These are phyloP conservation scores for Paelopatides confundens DNA, from an alignment of 53 echinoderm and acorn worm genomes.

Conservation along the genomic window DNA sequence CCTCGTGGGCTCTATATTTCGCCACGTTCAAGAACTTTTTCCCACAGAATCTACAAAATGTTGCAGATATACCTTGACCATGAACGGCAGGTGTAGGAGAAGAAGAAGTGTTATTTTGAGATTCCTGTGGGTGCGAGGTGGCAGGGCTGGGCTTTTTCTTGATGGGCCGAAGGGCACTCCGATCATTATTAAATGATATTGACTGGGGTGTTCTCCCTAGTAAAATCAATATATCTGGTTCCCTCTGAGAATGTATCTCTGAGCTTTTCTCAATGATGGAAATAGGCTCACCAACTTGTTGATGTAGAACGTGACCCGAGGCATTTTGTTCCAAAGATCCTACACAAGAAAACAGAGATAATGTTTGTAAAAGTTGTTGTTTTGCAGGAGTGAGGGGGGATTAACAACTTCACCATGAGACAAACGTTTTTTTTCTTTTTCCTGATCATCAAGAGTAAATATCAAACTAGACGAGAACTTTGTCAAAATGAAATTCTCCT, in stretches of 20 bases:
- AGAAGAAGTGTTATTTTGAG: background rate
- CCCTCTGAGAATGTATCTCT: background rate
- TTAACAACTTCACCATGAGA: too few species aligned
- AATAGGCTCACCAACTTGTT: background rate
- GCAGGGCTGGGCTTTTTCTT: background rate
- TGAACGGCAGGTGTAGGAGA: too few species aligned
- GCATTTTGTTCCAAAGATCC: background rate
- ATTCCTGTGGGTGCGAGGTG: too few species aligned
- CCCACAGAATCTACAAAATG: slow-evolving; percentile 3
- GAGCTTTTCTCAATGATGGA: background rate
- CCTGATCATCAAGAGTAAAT: too few species aligned
- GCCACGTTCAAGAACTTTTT: background rate
- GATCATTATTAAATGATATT: too few species aligned
- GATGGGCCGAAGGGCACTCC: background rate
- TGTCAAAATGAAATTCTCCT: too few species aligned
- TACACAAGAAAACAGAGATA: slow-evolving; percentile 9
- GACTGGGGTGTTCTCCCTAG: background rate
- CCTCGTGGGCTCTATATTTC: background rate
- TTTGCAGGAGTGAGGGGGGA: too few species aligned
- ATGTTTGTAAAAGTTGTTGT: background rate
- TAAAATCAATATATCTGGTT: background rate
- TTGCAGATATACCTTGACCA: background rate
- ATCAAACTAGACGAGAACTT: too few species aligned
- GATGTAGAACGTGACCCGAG: background rate
- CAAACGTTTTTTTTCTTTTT: too few species aligned